Conservation (phyloP, 2,797 vertebrate species). For the Lepidocolaptes lacrymiger region DNA sequence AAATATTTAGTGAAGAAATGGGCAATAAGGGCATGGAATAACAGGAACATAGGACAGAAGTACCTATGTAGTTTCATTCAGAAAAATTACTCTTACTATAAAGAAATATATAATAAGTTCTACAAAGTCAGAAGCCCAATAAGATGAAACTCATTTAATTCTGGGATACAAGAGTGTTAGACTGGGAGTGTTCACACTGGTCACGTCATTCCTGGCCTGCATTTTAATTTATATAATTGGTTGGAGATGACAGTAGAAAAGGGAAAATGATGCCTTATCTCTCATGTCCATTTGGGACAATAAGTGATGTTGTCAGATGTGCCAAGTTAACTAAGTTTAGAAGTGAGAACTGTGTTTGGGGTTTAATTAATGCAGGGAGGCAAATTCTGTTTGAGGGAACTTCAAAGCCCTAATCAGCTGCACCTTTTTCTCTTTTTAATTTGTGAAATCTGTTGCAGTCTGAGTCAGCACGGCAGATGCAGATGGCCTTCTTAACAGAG, state of each 20-base stretch:
- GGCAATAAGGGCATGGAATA: background rate
- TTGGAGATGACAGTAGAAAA: background rate
- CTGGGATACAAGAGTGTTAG: background rate
- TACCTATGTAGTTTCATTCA: background rate
- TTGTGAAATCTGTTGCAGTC: background rate
- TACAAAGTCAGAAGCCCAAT: background rate
- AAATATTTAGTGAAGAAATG: background rate
- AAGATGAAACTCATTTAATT: background rate
- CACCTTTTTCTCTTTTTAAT: background rate
- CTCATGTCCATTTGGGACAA: background rate
- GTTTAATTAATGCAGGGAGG: background rate
- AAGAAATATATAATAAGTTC: background rate
- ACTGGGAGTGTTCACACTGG: background rate
- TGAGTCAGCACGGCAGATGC: constrained; percentile 13
- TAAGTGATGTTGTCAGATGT: background rate
- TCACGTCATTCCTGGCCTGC: fast-evolving
- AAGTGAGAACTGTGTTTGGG: background rate
- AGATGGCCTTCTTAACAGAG: background rate
- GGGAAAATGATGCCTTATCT: background rate
- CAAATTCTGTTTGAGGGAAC: background rate
- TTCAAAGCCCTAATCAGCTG: constrained; percentile 20
- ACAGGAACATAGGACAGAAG: background rate
- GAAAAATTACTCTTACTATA: background rate
- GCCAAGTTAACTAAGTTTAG: background rate
- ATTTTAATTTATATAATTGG: background rate